These are phyloP conservation scores for Reticulitermes lucifugus DNA, from an alignment of 2,888 invertebrate species.

Conservation along the genomic window DNA sequence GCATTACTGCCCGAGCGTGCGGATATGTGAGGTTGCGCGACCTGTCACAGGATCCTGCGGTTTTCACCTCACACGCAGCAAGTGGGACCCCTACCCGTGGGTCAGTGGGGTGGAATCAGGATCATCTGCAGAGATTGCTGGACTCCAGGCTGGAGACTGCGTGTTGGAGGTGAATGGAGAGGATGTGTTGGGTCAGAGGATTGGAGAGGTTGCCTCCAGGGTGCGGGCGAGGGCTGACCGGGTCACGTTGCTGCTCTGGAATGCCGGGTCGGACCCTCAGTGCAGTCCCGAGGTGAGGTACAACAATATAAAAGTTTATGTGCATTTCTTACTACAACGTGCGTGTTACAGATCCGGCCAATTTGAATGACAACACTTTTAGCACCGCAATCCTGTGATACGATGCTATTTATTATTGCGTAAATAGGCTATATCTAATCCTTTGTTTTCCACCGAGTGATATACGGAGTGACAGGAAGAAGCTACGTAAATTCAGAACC, in stretches of 20 bases:
- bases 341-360: too few relatives aligned
- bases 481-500: too few relatives aligned
- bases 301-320: too few relatives aligned
- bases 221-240: conserved; percentile 55
- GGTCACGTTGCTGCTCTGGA: conserved; percentile 57
- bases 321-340: too few relatives aligned
- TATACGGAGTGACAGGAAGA: too few relatives aligned
- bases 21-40: conserved; percentile 67
- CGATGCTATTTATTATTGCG: too few relatives aligned
- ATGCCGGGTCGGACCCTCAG: conserved; percentile 55
- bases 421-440: too few relatives aligned
- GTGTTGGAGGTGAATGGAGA: conserved; percentile 74
- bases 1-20: conserved; percentile 47
- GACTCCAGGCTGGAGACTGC: conserved; percentile 78
- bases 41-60: conserved; percentile 74
- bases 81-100: conserved; percentile 89
- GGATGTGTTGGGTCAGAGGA: conserved; percentile 68
- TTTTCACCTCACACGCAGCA: conserved; percentile 78
- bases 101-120: conserved; percentile 73
- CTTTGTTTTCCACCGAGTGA: too few relatives aligned
- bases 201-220: conserved; percentile 66
- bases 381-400: too few relatives aligned
- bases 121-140: conserved; percentile 73
- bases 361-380: too few relatives aligned
- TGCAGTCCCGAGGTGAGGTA: conserved; percentile 55